Percentiles rank a stretch among this genome's conserved stretches.
phyloP scores from a whole-genome alignment of 2,888 invertebrate genomes.

The Panzeria rudis region DNA sequence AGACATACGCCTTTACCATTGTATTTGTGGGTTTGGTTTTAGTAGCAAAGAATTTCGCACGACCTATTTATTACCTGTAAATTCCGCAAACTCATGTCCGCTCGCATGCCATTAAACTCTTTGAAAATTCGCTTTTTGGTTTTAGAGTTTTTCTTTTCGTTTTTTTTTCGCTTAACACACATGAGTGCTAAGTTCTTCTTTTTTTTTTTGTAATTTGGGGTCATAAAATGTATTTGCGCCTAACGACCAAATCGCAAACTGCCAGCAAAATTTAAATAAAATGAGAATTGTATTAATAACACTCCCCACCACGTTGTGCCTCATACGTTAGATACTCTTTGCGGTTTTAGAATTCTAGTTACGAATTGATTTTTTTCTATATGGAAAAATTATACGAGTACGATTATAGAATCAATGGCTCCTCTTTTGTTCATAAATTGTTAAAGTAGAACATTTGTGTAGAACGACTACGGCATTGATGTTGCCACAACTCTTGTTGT shows the following conservation, averaged over 20 bases:
- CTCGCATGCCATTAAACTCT: conserved; percentile 1
- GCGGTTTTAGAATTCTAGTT: conserved; percentile 29
- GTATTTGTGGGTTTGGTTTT: neutral
- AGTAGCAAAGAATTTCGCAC: conserved; percentile 18
- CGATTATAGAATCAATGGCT: conserved; percentile 29
- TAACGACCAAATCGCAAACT: conserved; percentile 9
- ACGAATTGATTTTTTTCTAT: neutral
- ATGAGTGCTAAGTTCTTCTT: neutral
- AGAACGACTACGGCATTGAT: neutral
- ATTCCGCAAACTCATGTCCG: conserved; percentile 48
- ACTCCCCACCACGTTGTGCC: conserved; percentile 26
- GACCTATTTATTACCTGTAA: conserved; percentile 47
- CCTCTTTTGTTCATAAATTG: conserved; percentile 29
- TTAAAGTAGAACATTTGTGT: conserved; percentile 2
- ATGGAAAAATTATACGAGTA: neutral
- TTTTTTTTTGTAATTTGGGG: neutral
- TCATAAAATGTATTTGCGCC: conserved; percentile 10
- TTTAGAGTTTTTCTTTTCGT: neutral
- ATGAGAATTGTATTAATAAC: conserved; percentile 39
- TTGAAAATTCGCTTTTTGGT: conserved; percentile 20
- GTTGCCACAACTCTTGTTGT: conserved; percentile 3
- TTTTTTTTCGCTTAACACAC: neutral
- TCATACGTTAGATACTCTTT: conserved; percentile 2
- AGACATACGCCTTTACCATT: neutral
- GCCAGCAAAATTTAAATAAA: conserved; percentile 3